phyloP scores from a whole-genome alignment of 2,113 vertebrate genomes.

The Lucifuga dentata region DNA sequence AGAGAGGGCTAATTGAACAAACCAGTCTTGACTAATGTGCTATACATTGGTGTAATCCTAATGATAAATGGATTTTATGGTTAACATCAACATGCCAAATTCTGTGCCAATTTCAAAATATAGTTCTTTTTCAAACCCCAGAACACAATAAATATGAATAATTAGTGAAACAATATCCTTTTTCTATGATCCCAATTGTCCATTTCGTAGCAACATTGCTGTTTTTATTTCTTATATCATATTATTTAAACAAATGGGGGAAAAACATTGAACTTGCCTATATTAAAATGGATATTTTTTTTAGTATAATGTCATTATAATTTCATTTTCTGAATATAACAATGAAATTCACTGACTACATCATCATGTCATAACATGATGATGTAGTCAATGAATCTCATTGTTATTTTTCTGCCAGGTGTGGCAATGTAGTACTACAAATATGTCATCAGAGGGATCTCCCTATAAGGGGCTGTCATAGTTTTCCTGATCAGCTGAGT shows the following conservation, averaged over 20 bases:
- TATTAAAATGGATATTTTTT: too few species aligned
- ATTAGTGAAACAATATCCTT: constrained; percentile 39
- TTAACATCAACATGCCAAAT: constrained; percentile 76
- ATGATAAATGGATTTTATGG: constrained; percentile 78
- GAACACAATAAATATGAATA: constrained; percentile 40
- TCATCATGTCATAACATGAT: too few species aligned
- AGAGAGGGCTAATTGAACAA: constrained; percentile 76
- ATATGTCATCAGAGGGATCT: constrained; percentile 31
- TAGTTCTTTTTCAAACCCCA: constrained; percentile 53
- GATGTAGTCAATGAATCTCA: neutral
- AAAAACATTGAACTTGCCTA: neutral
- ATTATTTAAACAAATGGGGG: constrained; percentile 11
- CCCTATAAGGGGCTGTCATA: constrained; percentile 38
- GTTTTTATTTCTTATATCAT: constrained; percentile 20
- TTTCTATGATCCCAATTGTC: constrained; percentile 24
- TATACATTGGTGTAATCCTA: constrained; percentile 65
- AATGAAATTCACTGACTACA: too few species aligned
- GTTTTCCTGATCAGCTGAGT: constrained; percentile 82
- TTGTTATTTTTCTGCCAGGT: constrained; percentile 28
- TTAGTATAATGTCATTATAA: too few species aligned
- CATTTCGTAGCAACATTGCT: neutral
- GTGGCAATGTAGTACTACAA: constrained; percentile 28
- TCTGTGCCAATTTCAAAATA: constrained; percentile 60
- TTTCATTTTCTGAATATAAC: too few species aligned
- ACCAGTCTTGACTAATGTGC: constrained; percentile 75